These are phyloP conservation scores for Excalfactoria chinensis DNA, from an alignment of 2,113 vertebrate genomes.

Conservation along the genomic window DNA sequence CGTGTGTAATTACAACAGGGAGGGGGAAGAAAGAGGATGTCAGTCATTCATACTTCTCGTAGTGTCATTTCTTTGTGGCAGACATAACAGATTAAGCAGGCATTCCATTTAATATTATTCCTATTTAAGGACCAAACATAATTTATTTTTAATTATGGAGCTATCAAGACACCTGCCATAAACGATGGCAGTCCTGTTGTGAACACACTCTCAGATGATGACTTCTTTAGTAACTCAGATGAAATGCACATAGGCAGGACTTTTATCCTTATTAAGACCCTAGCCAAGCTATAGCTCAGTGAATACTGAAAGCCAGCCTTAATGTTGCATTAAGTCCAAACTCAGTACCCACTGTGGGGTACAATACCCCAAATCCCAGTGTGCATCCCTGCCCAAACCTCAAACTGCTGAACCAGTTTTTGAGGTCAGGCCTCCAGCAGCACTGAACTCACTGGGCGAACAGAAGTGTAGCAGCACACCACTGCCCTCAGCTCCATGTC, in stretches of 20 bases:
- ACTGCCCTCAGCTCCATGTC: not conserved
- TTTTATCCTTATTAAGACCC: not conserved
- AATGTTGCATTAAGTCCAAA: not conserved
- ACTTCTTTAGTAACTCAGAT: slow-evolving; percentile 34
- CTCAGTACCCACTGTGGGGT: not conserved
- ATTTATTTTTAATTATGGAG: slow-evolving; percentile 64
- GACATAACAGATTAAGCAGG: slow-evolving; percentile 68
- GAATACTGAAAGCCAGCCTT: not conserved
- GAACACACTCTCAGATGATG: slow-evolving; percentile 30
- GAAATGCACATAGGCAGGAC: slow-evolving; percentile 9
- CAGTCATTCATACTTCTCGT: slow-evolving; percentile 57
- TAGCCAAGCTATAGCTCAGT: not conserved
- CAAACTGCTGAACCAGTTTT: not conserved
- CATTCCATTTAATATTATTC: slow-evolving; percentile 60
- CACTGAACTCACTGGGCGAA: rapidly evolving
- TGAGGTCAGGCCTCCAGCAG: not conserved
- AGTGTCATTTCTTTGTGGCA: slow-evolving; percentile 59
- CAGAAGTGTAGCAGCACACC: not conserved
- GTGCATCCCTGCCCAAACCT: not conserved
- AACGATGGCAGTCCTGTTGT: slow-evolving; percentile 41
- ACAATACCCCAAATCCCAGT: not conserved
- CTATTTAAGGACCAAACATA: slow-evolving; percentile 42
- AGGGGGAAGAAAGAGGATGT: slow-evolving; percentile 7
- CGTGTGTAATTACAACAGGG: slow-evolving; percentile 70
- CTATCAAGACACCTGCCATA: slow-evolving; percentile 27